Percentiles rank a stretch among this genome's conserved stretches.
phyloP scores from a whole-genome alignment of 2,113 vertebrate genomes.

The Chloropsis cyanopogon region DNA sequence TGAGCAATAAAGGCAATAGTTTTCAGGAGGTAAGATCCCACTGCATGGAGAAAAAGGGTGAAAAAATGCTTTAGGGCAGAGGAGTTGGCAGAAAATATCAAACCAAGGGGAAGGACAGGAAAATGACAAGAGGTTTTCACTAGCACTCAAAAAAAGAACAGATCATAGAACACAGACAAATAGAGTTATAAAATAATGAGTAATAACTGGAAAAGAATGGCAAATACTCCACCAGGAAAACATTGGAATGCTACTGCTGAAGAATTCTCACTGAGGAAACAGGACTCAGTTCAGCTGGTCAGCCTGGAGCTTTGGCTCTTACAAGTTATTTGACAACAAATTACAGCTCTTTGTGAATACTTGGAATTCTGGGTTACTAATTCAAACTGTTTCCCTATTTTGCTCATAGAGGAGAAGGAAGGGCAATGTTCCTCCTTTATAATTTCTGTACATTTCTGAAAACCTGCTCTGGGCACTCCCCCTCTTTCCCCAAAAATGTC shows the following conservation, averaged over 20 bases:
- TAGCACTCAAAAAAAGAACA: background rate
- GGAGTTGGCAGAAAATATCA: background rate
- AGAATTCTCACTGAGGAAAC: background rate
- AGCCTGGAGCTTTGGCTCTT: background rate
- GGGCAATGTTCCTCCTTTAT: background rate
- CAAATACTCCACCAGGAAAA: background rate
- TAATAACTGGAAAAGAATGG: constrained; percentile 11
- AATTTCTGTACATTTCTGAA: background rate
- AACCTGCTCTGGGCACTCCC: background rate
- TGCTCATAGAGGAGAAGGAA: background rate
- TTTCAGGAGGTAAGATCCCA: background rate
- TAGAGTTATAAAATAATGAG: background rate
- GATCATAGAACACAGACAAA: background rate
- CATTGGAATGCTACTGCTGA: background rate
- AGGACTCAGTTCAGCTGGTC: background rate
- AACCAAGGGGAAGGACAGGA: background rate
- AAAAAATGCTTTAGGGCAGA: background rate
- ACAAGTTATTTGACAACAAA: background rate
- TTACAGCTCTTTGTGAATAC: background rate
- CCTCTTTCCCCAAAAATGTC: background rate
- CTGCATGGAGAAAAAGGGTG: background rate
- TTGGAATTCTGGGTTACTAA: background rate
- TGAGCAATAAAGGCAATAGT: background rate
- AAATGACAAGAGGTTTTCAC: background rate
- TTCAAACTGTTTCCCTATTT: background rate